Evolutionary conservation across 2,113 vertebrate genomes (phyloP).

Genomic region (Menidia beryllina): DNA sequence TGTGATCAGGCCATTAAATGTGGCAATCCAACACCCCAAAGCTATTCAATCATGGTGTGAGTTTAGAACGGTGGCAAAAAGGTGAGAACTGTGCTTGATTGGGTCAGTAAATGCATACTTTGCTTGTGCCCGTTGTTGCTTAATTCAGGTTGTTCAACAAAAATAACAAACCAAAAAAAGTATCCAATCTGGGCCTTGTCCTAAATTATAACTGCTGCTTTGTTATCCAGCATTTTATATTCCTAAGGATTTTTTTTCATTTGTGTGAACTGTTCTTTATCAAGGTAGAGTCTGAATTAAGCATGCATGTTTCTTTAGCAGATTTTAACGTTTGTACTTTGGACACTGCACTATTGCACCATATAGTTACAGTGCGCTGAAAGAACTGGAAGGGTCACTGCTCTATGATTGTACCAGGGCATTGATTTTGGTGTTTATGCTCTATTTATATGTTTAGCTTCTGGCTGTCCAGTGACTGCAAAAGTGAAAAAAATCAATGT

Average conservation of each 20-base stretch:
- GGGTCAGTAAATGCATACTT: not conserved
- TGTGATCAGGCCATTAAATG: constrained; percentile 37
- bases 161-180: not conserved
- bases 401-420: constrained; percentile 26
- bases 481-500: constrained; percentile 33
- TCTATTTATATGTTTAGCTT: constrained; percentile 56
- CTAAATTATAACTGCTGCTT: not conserved
- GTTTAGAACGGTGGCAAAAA: not conserved
- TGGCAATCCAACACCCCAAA: constrained; percentile 16
- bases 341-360: constrained; percentile 15
- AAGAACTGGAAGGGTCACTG: constrained; percentile 29
- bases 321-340: constrained; percentile 1
- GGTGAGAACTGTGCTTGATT: constrained; percentile 32
- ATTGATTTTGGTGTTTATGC: constrained; percentile 67
- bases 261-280: constrained; percentile 38
- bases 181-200: not conserved
- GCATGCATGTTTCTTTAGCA: constrained; percentile 25
- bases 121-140: constrained; percentile 13
- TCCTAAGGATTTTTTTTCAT: not conserved
- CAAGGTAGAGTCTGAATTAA: constrained; percentile 13
- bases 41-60: constrained; percentile 28
- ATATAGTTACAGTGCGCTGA: not conserved
- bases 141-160: constrained; percentile 20
- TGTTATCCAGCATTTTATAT: constrained; percentile 2
- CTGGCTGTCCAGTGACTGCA: constrained; percentile 22